Evolutionary conservation across 2,888 invertebrate genomes (phyloP).

Genomic region (Chrysopilus asiliformis): DNA sequence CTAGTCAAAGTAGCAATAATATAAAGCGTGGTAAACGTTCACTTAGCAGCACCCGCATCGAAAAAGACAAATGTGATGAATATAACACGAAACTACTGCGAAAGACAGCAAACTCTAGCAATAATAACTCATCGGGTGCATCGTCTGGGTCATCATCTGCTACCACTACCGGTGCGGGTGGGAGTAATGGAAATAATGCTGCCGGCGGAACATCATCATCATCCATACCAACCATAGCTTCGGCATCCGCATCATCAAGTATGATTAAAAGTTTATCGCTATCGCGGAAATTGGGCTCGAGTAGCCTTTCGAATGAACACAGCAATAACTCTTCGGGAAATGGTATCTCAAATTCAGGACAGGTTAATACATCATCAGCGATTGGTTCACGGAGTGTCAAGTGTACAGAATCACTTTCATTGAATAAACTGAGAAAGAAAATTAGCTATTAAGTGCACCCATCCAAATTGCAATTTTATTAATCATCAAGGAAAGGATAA

Average conservation of each 20-base stretch:
- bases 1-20: constrained; percentile 13
- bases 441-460: constrained; percentile 32
- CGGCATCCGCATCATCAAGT: constrained; percentile 15
- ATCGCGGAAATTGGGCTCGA: constrained; percentile 14
- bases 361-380: constrained; percentile 11
- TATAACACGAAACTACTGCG: constrained; percentile 33
- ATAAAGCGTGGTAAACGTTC: constrained; percentile 34
- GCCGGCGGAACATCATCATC: constrained; percentile 7
- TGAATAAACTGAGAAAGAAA: constrained; percentile 32
- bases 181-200: no score
- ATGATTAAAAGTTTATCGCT: constrained; percentile 17
- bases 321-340: no score
- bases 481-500: no score
- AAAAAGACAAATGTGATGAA: constrained; percentile 35
- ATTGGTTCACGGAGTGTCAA: constrained; percentile 14
- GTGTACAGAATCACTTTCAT: constrained; percentile 20
- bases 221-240: constrained; percentile 8
- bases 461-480: no score
- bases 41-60: constrained; percentile 34
- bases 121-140: no score
- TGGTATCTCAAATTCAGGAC: no score
- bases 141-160: constrained; percentile 9
- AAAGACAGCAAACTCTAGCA: no score
- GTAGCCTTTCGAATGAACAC: constrained; percentile 12
- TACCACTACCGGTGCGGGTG: neutral